Evolutionary conservation across 2,113 vertebrate species (phyloP).

Genomic region (Muntiacus muntjak): DNA sequence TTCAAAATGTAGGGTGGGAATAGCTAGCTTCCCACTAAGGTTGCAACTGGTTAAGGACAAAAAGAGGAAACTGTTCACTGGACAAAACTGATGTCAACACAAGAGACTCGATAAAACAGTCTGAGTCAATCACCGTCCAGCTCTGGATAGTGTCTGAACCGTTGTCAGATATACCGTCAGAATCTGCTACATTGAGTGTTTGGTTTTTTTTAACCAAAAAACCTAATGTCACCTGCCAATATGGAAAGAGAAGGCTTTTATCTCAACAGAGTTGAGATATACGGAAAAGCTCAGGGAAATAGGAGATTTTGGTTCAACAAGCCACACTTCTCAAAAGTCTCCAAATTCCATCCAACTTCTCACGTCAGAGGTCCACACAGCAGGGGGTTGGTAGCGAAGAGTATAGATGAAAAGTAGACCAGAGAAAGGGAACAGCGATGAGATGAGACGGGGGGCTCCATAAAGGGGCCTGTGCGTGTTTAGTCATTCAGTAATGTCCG

Average conservation of each 20-base stretch:
- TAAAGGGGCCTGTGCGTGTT: rapidly evolving
- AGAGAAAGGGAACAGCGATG: not conserved
- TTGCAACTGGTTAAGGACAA: not conserved
- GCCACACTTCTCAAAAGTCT: not conserved
- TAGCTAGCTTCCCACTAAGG: not conserved
- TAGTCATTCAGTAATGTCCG: not conserved
- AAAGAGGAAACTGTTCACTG: not conserved
- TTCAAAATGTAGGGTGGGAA: not conserved
- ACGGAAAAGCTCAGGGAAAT: not conserved
- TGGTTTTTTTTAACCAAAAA: not conserved
- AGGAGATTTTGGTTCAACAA: not conserved
- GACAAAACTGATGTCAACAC: not conserved
- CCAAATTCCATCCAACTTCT: not conserved
- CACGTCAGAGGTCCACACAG: not conserved
- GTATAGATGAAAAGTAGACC: not conserved
- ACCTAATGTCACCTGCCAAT: not conserved
- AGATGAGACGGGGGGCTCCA: not conserved
- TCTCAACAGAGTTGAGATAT: not conserved
- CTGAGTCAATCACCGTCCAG: not conserved
- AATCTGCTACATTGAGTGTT: not conserved
- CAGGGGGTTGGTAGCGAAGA: not conserved
- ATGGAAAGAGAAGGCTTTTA: not conserved
- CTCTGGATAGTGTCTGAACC: not conserved
- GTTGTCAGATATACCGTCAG: not conserved
- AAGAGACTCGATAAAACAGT: not conserved